Base-by-base conservation (phyloP, 2,113 vertebrate species). In the Numida meleagris region DNA sequence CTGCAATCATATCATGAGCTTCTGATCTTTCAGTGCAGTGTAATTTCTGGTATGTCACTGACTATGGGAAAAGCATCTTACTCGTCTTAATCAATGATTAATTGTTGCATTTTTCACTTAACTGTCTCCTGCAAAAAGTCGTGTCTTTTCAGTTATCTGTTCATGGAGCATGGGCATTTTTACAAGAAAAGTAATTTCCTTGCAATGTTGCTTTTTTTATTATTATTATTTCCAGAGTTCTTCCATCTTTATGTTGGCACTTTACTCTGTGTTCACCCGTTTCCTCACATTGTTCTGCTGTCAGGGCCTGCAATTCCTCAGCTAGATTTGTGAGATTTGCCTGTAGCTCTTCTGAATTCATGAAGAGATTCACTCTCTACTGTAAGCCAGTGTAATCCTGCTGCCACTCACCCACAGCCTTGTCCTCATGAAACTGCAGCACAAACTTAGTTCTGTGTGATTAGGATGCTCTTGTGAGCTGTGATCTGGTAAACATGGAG, bases 201-300 rank as follows among this genome's bases (percentile, higher is more conserved):
- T 86, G 51, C 42, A 70, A 43, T 79, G 57, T 95, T 91, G 74
- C 66, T 77, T 43, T 90, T 95, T 92, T 55, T 21, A n/a, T n/a
- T n/a, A n/a, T 33, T 48, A 23, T 48, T 23, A 80, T 57, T 20
- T 24, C 29, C 38, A 17, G 86, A 82, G 59, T 91, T 94, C 48
- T 95, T 93, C 65, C 1, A 2, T 95, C 94, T 97, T 97, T 96
- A 93, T 92, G 96, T 97, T 97, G 96, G 86, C 93, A 93, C 71
- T 88, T 95, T 58, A 46, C 10, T 73, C 59, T 89, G 3, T 36
- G 63, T 90, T 87, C 83, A 74, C 89, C 45, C 43, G 82, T 96
- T 97, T 97, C 96, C 96, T 96, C 83, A 77, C 57, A 95, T 93
- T 97, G 94, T 97, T 89, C 88, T 88, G 71, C 63, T 87, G 84